phyloP scores from a whole-genome alignment of 2,113 vertebrate species.

The Centrocercus urophasianus region DNA sequence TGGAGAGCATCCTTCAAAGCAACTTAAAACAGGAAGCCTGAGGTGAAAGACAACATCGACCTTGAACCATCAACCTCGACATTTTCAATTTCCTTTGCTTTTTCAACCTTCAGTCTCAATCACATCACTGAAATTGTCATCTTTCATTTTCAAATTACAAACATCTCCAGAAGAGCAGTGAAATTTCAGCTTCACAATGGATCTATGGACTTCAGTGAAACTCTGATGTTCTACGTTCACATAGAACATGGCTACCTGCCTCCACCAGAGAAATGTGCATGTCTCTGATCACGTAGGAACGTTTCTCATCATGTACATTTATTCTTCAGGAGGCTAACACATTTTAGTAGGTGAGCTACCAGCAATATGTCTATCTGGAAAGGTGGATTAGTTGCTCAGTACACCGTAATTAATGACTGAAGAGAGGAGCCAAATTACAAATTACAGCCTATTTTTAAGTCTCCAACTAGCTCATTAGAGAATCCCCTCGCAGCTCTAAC shows the following conservation, averaged over 20 bases:
- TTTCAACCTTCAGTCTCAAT: not conserved
- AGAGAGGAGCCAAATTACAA: constrained; percentile 48
- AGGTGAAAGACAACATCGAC: not conserved
- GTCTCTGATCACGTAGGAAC: not conserved
- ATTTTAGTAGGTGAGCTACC: constrained; percentile 42
- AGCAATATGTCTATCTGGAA: not conserved
- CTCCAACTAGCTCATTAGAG: constrained; percentile 52
- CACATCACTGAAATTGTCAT: not conserved
- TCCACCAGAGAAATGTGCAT: not conserved
- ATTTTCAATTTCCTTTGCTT: not conserved
- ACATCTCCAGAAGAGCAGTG: not conserved
- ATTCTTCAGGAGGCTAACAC: not conserved
- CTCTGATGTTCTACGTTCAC: not conserved
- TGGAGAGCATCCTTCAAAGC: not conserved
- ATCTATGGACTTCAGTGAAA: not conserved
- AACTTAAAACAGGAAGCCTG: not conserved
- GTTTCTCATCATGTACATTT: not conserved
- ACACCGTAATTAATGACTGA: constrained; percentile 49
- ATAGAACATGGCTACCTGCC: not conserved
- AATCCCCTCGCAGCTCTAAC: constrained; percentile 51
- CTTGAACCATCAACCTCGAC: not conserved
- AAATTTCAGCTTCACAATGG: not conserved
- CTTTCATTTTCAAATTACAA: not conserved
- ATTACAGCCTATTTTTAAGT: constrained; percentile 41
- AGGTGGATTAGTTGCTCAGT: constrained; percentile 60